Conservation (phyloP, 2,888 invertebrate species). For the Aromia moschata region DNA sequence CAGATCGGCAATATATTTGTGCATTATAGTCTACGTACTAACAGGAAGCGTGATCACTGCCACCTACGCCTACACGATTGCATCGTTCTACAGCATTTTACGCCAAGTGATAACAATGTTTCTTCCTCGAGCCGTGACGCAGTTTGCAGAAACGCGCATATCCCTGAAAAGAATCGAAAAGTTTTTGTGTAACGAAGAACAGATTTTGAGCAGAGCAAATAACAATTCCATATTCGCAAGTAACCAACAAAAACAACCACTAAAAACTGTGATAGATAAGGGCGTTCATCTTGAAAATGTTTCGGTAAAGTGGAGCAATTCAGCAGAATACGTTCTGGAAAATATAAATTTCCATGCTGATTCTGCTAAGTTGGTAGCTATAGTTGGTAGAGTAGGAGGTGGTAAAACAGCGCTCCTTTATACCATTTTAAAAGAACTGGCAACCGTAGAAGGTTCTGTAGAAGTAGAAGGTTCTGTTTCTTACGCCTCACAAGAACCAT, state of each 20-base stretch:
- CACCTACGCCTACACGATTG: conserved; percentile 76
- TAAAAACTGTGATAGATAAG: neutral
- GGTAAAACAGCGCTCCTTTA: conserved; percentile 69
- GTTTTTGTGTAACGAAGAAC: conserved; percentile 65
- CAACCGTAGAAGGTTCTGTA: conserved; percentile 71
- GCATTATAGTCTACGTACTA: conserved; percentile 78
- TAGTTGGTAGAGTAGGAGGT: conserved; percentile 73
- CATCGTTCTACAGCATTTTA: conserved; percentile 78
- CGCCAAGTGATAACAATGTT: conserved; percentile 73
- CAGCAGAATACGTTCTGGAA: conserved; percentile 61
- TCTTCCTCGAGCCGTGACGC: conserved; percentile 70
- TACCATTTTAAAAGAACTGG: conserved; percentile 75
- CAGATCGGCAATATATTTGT: conserved; percentile 83
- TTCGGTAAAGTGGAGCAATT: conserved; percentile 71
- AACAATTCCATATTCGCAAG: neutral
- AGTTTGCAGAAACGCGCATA: conserved; percentile 71
- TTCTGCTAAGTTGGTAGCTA: conserved; percentile 66
- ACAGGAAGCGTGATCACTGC: conserved; percentile 67
- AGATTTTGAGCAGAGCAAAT: neutral
- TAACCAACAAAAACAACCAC: neutral
- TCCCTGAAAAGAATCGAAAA: conserved; percentile 64
- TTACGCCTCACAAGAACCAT: conserved; percentile 86
- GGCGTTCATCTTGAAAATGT: conserved; percentile 70
- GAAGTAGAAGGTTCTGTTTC: conserved; percentile 74
- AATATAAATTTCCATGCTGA: conserved; percentile 72